Evolutionary conservation across 2,113 vertebrate species (phyloP).

Genomic region (Cyprinus carpio): DNA sequence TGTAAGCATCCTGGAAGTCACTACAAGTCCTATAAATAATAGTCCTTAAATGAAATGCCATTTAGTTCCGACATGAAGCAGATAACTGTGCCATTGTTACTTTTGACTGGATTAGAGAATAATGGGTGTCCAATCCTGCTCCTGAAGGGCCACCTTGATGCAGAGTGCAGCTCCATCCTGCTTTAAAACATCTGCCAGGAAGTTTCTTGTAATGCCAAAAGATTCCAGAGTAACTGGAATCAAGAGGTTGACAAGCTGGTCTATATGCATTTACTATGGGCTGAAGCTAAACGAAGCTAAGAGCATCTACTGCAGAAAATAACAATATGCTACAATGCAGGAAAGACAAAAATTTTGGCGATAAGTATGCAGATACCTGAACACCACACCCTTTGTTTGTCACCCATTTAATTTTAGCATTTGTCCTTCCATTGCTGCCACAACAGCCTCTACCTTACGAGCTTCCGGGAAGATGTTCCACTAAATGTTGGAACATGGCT

Average conservation of each 20-base stretch:
- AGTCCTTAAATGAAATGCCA: too few species aligned
- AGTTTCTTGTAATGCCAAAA: not conserved
- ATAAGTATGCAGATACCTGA: not conserved
- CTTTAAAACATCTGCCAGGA: too few species aligned
- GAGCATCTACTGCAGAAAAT: not conserved
- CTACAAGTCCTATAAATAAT: too few species aligned
- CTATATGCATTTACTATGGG: not conserved
- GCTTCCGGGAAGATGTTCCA: not conserved
- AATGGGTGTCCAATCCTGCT: too few species aligned
- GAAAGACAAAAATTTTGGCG: not conserved
- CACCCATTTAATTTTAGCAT: too few species aligned
- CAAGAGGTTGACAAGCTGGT: not conserved
- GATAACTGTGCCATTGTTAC: too few species aligned
- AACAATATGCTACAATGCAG: not conserved
- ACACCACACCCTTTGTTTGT: too few species aligned
- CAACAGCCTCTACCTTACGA: not conserved
- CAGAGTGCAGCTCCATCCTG: too few species aligned
- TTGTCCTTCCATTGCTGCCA: not conserved
- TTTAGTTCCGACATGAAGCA: too few species aligned
- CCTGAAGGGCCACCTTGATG: too few species aligned
- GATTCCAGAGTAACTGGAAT: not conserved
- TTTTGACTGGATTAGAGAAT: too few species aligned
- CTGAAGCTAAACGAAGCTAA: not conserved
- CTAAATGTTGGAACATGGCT: not conserved
- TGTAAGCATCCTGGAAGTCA: too few species aligned